These are phyloP conservation scores for Hecatera dysodea DNA, from an alignment of 2,888 invertebrate species.

Conservation along the genomic window DNA sequence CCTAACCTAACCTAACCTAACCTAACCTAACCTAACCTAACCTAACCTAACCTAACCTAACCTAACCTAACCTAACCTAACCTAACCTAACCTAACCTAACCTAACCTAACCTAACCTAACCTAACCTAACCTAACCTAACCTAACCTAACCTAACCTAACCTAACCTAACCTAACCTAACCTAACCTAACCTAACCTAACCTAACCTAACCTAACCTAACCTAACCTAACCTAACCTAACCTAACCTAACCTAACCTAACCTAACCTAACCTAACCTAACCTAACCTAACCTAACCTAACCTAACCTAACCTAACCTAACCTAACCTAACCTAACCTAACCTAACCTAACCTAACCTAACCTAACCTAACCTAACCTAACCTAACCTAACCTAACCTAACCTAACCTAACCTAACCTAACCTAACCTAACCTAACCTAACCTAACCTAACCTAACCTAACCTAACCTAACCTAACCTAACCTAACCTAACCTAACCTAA, in stretches of 20 bases:
- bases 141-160: conserved; percentile 60
- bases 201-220: conserved; percentile 58
- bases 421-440: conserved; percentile 32
- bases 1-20: conserved; percentile 50
- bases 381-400: too few species aligned
- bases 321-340: not conserved
- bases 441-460: conserved; percentile 53
- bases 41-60: conserved; percentile 44
- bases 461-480: too few species aligned
- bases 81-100: conserved; percentile 49
- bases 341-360: too few species aligned
- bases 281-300: conserved; percentile 56
- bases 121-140: conserved; percentile 57
- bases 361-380: too few species aligned
- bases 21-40: conserved; percentile 53
- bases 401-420: too few species aligned
- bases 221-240: conserved; percentile 53
- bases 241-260: conserved; percentile 39
- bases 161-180: conserved; percentile 50
- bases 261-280: conserved; percentile 49
- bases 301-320: conserved; percentile 51
- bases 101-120: conserved; percentile 51
- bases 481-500: too few species aligned
- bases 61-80: conserved; percentile 36
- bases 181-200: conserved; percentile 51